A percentile compares a stretch with the other conserved stretches of the same genome.
These are phyloP conservation scores for Euzetes globulus DNA, from an alignment of 2,888 invertebrate species.

Conservation along the genomic window DNA sequence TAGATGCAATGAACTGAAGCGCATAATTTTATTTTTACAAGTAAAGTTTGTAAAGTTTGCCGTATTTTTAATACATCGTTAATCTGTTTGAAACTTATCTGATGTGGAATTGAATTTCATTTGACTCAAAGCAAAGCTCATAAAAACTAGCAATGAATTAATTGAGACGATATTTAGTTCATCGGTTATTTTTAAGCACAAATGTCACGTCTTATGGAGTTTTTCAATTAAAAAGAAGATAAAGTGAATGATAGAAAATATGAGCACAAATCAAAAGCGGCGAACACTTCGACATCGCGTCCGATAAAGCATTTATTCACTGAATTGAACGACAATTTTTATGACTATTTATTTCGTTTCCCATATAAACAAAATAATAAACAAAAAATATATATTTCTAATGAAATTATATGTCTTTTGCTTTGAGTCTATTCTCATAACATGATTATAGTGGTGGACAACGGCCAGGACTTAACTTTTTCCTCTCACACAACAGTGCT, in stretches of 20 bases:
- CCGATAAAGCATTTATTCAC: too few species aligned
- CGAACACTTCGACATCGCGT: too few species aligned
- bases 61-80: too few species aligned
- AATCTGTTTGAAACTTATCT: not conserved
- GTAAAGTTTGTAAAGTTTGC: too few species aligned
- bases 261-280: not conserved
- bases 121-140: not conserved
- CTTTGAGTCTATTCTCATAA: not conserved
- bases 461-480: not conserved
- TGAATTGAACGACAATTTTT: not conserved
- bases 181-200: not conserved
- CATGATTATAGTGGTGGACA: not conserved
- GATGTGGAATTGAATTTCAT: not conserved
- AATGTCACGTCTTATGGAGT: not conserved
- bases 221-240: not conserved
- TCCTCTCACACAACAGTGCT: not conserved
- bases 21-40: not conserved
- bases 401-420: not conserved
- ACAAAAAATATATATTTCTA: not conserved
- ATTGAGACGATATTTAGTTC: not conserved
- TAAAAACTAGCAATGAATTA: conserved; percentile 1
- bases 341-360: not conserved
- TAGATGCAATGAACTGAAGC: not conserved
- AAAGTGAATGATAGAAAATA: not conserved
- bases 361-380: not conserved